Percentiles rank a stretch among this genome's conserved stretches.
These are phyloP conservation scores for Melanostigma gelatinosum DNA, from an alignment of 2,113 vertebrate species.

Conservation along the genomic window DNA sequence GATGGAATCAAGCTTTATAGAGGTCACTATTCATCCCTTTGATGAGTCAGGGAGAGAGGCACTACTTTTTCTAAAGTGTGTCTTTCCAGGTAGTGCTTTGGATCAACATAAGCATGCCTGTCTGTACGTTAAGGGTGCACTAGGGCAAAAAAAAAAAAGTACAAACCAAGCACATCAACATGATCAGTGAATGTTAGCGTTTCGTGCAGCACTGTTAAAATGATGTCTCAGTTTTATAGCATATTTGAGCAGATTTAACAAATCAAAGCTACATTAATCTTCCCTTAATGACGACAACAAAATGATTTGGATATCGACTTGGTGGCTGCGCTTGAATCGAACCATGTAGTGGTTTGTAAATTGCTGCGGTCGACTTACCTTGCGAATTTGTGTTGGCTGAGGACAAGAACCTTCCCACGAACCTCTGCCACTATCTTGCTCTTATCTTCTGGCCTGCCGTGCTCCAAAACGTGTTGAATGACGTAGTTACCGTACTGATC, in stretches of 20 bases:
- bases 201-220: not conserved
- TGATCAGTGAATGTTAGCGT: not conserved
- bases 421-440: constrained; percentile 99
- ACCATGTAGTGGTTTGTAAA: too few relatives aligned
- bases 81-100: too few relatives aligned
- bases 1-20: too few relatives aligned
- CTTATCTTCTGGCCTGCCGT: constrained; percentile 96
- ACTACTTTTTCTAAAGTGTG: too few relatives aligned
- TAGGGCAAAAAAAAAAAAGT: too few relatives aligned
- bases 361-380: constrained; percentile 83
- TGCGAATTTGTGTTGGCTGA: constrained; percentile 99
- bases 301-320: not conserved
- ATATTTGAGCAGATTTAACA: too few relatives aligned
- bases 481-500: constrained; percentile 99
- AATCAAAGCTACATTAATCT: too few relatives aligned
- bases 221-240: not conserved
- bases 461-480: constrained; percentile 98
- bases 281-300: too few relatives aligned
- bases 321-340: not conserved
- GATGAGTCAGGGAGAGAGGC: too few relatives aligned
- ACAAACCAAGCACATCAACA: not conserved
- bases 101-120: too few relatives aligned
- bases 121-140: too few relatives aligned
- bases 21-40: too few relatives aligned
- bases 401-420: constrained; percentile 93